These are phyloP conservation scores for Grallaria varia DNA, from an alignment of 2,113 vertebrate genomes.

Conservation along the genomic window DNA sequence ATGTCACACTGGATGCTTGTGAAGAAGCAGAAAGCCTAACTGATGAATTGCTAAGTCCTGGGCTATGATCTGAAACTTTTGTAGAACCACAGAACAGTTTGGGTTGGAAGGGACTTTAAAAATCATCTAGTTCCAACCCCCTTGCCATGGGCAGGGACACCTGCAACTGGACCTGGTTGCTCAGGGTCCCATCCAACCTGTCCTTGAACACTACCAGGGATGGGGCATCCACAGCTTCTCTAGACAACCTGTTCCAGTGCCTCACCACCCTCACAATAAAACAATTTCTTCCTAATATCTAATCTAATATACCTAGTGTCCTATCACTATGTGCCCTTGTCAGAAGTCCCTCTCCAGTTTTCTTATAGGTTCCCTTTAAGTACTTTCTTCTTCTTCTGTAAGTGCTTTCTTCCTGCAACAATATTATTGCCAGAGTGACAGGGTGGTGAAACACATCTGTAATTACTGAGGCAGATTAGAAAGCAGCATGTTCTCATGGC, in stretches of 20 bases:
- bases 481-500: neutral
- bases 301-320: neutral
- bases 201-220: neutral
- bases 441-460: rapidly evolving
- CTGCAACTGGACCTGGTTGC: neutral
- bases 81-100: neutral
- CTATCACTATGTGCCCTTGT: too few species aligned
- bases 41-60: neutral
- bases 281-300: neutral
- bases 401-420: neutral
- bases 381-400: neutral
- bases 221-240: neutral
- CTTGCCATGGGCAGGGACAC: neutral
- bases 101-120: neutral
- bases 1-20: neutral
- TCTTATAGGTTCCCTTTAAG: neutral
- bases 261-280: neutral
- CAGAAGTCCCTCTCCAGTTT: neutral
- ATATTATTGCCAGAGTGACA: neutral
- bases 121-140: neutral
- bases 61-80: neutral
- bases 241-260: neutral
- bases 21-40: neutral
- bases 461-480: neutral
- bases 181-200: neutral